phyloP scores from a whole-genome alignment of 2,797 vertebrate species.

The Lepilemur ruficaudatus region DNA sequence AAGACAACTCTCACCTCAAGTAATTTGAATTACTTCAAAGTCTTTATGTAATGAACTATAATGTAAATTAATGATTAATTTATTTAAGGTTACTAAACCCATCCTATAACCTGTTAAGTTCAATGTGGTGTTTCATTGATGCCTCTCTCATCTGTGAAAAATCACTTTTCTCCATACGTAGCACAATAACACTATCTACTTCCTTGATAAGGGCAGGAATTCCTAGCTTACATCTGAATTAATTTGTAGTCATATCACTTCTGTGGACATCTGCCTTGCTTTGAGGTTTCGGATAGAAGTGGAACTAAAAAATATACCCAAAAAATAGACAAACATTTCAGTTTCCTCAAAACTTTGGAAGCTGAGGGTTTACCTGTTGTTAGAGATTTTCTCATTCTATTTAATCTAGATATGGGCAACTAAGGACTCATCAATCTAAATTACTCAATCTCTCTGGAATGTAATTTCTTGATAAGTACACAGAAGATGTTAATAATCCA shows the following conservation, averaged over 20 bases:
- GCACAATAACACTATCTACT: neutral
- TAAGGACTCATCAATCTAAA: neutral
- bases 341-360: neutral
- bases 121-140: neutral
- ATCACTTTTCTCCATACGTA: neutral
- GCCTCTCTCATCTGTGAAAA: neutral
- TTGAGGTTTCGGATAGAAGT: neutral
- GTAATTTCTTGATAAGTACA: neutral
- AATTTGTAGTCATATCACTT: neutral
- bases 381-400: neutral
- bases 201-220: neutral
- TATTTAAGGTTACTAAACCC: neutral
- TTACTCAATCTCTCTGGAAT: neutral
- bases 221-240: neutral
- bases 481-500: neutral
- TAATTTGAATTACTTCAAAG: neutral
- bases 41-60: neutral
- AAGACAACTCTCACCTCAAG: neutral
- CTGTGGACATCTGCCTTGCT: neutral
- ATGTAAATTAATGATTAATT: neutral
- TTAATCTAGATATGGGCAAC: neutral
- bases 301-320: neutral
- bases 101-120: neutral
- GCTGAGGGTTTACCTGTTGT: neutral
- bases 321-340: neutral